These are phyloP conservation scores for Artemisiospiza belli DNA, from an alignment of 2,113 vertebrate species.

Conservation along the genomic window DNA sequence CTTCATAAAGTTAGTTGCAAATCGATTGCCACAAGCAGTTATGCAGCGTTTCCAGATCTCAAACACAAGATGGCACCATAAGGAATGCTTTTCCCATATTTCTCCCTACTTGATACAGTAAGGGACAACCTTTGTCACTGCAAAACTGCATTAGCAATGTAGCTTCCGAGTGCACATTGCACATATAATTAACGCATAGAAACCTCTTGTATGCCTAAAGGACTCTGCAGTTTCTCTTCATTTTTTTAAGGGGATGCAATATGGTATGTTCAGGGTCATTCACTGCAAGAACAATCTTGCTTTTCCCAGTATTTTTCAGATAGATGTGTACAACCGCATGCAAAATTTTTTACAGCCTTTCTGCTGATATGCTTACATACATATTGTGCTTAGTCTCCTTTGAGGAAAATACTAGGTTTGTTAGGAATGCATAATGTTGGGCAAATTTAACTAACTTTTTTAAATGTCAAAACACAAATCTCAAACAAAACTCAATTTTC, in stretches of 20 bases:
- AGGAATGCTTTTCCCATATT: slow-evolving; percentile 55
- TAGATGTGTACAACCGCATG: neutral
- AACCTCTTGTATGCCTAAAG: neutral
- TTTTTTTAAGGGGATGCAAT: neutral
- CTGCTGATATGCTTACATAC: neutral
- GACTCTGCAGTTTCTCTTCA: neutral
- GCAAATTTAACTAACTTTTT: neutral
- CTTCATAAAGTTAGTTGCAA: neutral
- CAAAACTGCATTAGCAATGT: neutral
- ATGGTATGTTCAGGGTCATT: neutral
- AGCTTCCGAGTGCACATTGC: neutral
- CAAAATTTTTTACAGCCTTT: neutral
- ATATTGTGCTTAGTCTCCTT: neutral
- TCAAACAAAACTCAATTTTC: neutral
- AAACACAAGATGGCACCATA: slow-evolving; percentile 78
- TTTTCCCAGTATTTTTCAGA: neutral
- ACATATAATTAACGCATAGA: neutral
- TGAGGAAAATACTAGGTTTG: neutral
- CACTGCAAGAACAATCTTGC: neutral
- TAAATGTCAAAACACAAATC: neutral
- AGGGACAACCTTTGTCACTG: neutral
- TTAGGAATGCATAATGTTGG: neutral
- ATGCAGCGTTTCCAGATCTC: slow-evolving; percentile 5
- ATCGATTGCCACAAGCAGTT: neutral
- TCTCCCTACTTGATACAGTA: neutral